A percentile compares a stretch with the other conserved stretches of the same genome.
Conservation (phyloP, 2,113 vertebrate genomes). For the Elaphurus davidianus region DNA sequence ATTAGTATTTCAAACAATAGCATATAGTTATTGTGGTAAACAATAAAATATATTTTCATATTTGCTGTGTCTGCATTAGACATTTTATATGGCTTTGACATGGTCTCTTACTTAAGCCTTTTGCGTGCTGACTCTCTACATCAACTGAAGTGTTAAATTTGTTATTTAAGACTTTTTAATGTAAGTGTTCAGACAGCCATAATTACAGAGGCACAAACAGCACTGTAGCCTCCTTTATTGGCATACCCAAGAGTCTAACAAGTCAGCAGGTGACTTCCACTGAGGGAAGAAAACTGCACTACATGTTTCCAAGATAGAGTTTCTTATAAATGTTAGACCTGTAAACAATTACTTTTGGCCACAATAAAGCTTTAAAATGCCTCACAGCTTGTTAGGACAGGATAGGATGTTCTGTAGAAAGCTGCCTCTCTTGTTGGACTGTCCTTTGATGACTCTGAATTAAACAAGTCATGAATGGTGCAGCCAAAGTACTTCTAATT, state of each 20-base stretch:
- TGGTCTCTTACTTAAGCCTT: background rate
- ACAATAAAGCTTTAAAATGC: slow-evolving; percentile 41
- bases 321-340: slow-evolving; percentile 22
- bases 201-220: slow-evolving; percentile 31
- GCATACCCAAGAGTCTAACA: slow-evolving; percentile 19
- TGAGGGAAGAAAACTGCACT: background rate
- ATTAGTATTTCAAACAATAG: background rate
- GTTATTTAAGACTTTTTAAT: slow-evolving; percentile 46
- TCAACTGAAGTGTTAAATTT: background rate
- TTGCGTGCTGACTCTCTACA: background rate
- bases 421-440: background rate
- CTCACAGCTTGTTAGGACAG: background rate
- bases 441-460: slow-evolving; percentile 54
- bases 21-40: background rate
- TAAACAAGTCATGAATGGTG: background rate
- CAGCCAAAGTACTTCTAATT: slow-evolving; percentile 29
- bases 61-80: slow-evolving; percentile 28
- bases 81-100: background rate
- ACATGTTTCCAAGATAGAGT: slow-evolving; percentile 25
- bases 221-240: background rate
- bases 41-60: background rate
- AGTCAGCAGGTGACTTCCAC: slow-evolving; percentile 42
- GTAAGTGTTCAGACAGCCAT: background rate
- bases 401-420: background rate
- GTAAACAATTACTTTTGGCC: background rate